phyloP scores from a whole-genome alignment of 2,888 invertebrate species.

The Lysandra coridon region DNA sequence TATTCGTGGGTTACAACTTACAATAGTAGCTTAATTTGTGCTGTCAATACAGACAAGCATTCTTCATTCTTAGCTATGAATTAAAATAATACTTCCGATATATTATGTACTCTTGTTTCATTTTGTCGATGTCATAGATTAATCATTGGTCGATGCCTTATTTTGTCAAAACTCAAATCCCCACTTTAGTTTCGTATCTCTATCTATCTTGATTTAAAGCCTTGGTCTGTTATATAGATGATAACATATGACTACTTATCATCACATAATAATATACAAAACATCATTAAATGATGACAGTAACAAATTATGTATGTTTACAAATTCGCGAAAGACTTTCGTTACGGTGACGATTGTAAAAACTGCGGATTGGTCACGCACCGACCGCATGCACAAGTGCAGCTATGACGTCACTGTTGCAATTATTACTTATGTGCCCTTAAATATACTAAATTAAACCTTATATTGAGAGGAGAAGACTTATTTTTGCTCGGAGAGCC shows the following conservation, averaged over 20 bases:
- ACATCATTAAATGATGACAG: constrained; percentile 11
- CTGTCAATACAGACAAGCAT: too few species aligned
- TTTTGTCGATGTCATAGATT: too few species aligned
- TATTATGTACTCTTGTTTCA: too few species aligned
- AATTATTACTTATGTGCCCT: constrained; percentile 25
- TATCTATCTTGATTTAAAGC: too few species aligned
- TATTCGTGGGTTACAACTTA: too few species aligned
- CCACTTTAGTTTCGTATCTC: too few species aligned
- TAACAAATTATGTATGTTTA: constrained; percentile 37
- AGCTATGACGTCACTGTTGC: constrained; percentile 61
- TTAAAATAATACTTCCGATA: too few species aligned
- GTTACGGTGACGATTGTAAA: constrained; percentile 63
- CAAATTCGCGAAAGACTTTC: constrained; percentile 40
- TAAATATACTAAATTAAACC: constrained; percentile 17
- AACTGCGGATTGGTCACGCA: constrained; percentile 68
- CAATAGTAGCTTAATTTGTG: too few species aligned
- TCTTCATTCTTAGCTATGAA: too few species aligned
- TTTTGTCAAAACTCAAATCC: too few species aligned
- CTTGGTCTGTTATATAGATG: too few species aligned
- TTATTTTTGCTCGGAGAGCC: constrained; percentile 43
- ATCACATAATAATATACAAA: neutral
- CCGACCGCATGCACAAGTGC: constrained; percentile 69
- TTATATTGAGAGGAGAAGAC: constrained; percentile 43
- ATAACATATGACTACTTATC: neutral
- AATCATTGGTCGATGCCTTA: too few species aligned